phyloP scores from a whole-genome alignment of 2,113 vertebrate species.

The Hemiprocne comata region DNA sequence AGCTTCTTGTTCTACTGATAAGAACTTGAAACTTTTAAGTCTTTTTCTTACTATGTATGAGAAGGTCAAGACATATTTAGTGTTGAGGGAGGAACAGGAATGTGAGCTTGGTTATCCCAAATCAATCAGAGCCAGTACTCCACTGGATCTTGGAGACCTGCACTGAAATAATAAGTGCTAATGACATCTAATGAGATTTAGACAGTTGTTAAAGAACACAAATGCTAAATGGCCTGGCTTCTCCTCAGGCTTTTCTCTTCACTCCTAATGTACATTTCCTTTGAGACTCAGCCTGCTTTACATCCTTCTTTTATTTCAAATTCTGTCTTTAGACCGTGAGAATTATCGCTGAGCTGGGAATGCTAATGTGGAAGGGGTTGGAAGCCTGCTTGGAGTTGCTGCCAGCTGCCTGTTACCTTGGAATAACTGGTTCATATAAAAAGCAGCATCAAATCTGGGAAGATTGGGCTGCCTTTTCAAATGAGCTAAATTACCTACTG shows the following conservation, averaged over 20 bases:
- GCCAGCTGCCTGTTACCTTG: background rate
- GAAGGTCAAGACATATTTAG: background rate
- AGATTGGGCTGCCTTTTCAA: background rate
- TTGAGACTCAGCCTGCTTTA: constrained; percentile 54
- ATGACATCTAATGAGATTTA: background rate
- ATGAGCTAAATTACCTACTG: background rate
- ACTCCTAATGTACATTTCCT: background rate
- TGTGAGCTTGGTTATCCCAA: background rate
- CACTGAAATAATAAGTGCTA: background rate
- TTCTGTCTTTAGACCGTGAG: background rate
- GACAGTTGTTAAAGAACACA: background rate
- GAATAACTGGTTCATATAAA: background rate
- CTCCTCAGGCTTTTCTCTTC: background rate
- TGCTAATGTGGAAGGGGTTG: background rate
- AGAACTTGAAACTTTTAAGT: background rate
- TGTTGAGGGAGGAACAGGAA: background rate
- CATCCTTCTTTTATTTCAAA: background rate
- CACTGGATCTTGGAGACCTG: background rate
- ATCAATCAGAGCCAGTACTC: background rate
- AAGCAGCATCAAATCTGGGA: background rate
- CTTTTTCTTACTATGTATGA: background rate
- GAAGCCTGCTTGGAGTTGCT: background rate
- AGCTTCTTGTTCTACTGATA: background rate
- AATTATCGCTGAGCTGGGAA: background rate
- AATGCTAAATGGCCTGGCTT: background rate